A percentile compares a stretch with the other conserved stretches of the same genome.
Evolutionary conservation across 2,888 invertebrate genomes (phyloP).

Genomic region (Drosophila yooni): DNA sequence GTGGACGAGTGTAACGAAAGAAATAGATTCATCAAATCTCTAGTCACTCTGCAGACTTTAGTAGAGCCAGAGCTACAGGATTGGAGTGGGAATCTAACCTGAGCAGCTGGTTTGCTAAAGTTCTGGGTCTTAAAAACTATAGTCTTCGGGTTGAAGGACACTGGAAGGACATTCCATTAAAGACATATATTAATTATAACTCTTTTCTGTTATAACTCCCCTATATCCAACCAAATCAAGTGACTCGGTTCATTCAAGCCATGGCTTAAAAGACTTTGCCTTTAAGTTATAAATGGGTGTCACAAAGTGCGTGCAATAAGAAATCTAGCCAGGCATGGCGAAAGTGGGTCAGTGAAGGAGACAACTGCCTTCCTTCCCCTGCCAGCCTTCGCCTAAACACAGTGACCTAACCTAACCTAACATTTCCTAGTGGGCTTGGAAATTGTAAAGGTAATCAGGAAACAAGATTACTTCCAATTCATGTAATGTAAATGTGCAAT

Average conservation of each 20-base stretch:
- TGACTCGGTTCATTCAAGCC: neutral
- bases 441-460: neutral
- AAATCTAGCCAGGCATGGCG: neutral
- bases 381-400: neutral
- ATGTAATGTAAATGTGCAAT: neutral
- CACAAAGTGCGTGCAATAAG: neutral
- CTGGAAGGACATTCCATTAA: neutral
- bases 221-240: neutral
- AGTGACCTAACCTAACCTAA: neutral
- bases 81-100: neutral
- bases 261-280: neutral
- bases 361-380: neutral
- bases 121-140: neutral
- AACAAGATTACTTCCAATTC: neutral
- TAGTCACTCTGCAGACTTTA: neutral
- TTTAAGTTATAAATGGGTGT: neutral
- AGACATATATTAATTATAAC: neutral
- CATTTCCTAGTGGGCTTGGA: neutral
- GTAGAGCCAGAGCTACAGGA: neutral
- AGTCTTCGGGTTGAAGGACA: neutral
- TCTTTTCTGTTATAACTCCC: neutral
- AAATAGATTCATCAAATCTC: neutral
- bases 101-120: neutral
- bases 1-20: neutral
- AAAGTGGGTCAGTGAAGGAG: neutral